These are phyloP conservation scores for Tenthredo mesomela DNA, from an alignment of 2,888 invertebrate species.

Conservation along the genomic window DNA sequence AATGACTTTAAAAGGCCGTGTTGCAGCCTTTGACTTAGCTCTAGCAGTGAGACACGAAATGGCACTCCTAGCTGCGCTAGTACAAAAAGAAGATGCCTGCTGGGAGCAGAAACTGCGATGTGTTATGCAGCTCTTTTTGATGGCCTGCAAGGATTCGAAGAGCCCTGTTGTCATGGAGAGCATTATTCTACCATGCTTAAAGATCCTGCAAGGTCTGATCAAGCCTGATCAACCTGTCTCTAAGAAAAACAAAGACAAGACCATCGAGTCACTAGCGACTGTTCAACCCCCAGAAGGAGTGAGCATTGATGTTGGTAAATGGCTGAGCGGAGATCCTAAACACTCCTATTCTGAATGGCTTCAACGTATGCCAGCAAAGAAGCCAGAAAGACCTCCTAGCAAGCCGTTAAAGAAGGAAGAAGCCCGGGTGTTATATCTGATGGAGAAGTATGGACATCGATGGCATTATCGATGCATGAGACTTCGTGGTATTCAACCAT, in stretches of 20 bases:
- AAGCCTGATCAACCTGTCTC: slow-evolving; percentile 82
- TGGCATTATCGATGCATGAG: slow-evolving; percentile 81
- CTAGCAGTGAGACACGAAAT: slow-evolving; percentile 94
- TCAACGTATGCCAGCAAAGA: slow-evolving; percentile 81
- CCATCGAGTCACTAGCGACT: slow-evolving; percentile 79
- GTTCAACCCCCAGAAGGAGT: slow-evolving; percentile 82
- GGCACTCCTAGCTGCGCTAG: slow-evolving; percentile 90
- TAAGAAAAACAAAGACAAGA: slow-evolving; percentile 81
- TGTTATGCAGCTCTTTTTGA: slow-evolving; percentile 92
- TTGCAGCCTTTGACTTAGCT: slow-evolving; percentile 87
- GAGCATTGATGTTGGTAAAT: slow-evolving; percentile 86
- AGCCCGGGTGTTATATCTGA: slow-evolving; percentile 81
- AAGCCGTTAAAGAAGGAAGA: slow-evolving; percentile 73
- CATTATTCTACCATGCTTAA: slow-evolving; percentile 94
- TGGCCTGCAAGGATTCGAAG: slow-evolving; percentile 87
- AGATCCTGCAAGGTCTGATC: slow-evolving; percentile 92
- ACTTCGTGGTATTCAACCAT: slow-evolving; percentile 80
- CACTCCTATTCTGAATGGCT: slow-evolving; percentile 88
- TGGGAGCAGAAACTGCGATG: slow-evolving; percentile 96
- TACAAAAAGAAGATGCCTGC: slow-evolving; percentile 95
- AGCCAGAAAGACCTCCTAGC: slow-evolving; percentile 67
- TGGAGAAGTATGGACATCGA: slow-evolving; percentile 87
- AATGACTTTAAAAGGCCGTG: slow-evolving; percentile 87
- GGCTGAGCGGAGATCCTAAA: slow-evolving; percentile 85
- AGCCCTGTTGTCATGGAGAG: slow-evolving; percentile 94